Conservation (phyloP, 2,797 vertebrate species). For the Argya squamiceps region DNA sequence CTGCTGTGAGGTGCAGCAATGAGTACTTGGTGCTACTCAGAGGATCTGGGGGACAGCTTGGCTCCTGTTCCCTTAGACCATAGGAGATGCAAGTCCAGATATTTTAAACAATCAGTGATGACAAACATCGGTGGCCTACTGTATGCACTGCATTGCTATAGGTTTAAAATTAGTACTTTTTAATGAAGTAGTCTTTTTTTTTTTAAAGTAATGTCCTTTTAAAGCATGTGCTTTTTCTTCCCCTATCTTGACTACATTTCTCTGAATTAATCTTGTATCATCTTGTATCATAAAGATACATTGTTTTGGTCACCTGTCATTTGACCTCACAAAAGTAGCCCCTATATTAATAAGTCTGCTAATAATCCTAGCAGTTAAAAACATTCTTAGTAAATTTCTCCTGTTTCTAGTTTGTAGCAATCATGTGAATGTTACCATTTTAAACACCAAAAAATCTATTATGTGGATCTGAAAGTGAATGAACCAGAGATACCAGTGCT, state of each 20-base stretch:
- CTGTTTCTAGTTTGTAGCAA: neutral
- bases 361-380: neutral
- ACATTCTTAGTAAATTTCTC: neutral
- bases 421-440: neutral
- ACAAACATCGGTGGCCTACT: neutral
- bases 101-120: neutral
- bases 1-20: neutral
- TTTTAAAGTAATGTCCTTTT: accelerated
- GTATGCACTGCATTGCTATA: neutral
- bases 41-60: neutral
- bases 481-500: neutral
- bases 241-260: neutral
- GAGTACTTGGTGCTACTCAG: neutral
- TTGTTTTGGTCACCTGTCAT: neutral
- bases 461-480: neutral
- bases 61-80: neutral
- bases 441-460: neutral
- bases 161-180: neutral
- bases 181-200: neutral
- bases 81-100: neutral
- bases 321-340: neutral
- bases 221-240: neutral
- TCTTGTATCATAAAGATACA: neutral
- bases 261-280: neutral
- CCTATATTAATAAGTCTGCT: neutral